A percentile compares a stretch with the other conserved stretches of the same genome.
Conservation (phyloP, 1,140 invertebrate species). For the Drosophila seguyi region DNA sequence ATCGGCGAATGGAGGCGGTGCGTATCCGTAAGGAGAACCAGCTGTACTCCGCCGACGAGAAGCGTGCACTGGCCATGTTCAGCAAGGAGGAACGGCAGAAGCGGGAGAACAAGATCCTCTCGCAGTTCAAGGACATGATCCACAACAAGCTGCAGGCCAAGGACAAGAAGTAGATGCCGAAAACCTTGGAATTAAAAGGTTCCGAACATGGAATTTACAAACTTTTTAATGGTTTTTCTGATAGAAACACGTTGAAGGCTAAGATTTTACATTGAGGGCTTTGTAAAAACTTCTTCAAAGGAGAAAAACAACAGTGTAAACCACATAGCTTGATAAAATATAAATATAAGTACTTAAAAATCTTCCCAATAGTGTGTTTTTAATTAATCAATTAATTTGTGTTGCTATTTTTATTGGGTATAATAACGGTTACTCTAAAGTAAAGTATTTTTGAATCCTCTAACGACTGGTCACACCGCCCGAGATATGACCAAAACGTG, state of each 20-base stretch:
- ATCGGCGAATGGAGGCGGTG: conserved; percentile 99
- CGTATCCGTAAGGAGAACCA: conserved; percentile 99
- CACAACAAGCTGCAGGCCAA: conserved; percentile 87
- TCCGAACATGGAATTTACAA: neutral
- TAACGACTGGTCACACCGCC: conserved; percentile 13
- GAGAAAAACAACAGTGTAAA: neutral
- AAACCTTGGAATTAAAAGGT: too few relatives aligned
- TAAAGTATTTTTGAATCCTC: neutral
- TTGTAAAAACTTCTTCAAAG: too few relatives aligned
- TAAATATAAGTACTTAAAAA: neutral
- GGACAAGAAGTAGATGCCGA: conserved; percentile 73
- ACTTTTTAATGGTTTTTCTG: neutral
- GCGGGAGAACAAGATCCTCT: conserved; percentile 97
- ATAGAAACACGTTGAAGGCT: neutral
- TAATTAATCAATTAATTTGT: neutral
- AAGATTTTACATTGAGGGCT: neutral
- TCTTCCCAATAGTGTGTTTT: neutral
- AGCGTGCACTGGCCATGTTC: conserved; percentile 98
- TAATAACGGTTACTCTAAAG: too few relatives aligned
- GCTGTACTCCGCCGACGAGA: conserved; percentile 99
- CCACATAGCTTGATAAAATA: neutral
- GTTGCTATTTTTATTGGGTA: too few relatives aligned
- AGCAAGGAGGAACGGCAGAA: conserved; percentile 99
- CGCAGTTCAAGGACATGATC: conserved; percentile 97
- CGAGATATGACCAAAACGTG: conserved; percentile 40